Evolutionary conservation across 1,140 invertebrate species (phyloP), one percentile per base, ranked within the genome.

Genomic region (Condylostylus longicornis): DNA sequence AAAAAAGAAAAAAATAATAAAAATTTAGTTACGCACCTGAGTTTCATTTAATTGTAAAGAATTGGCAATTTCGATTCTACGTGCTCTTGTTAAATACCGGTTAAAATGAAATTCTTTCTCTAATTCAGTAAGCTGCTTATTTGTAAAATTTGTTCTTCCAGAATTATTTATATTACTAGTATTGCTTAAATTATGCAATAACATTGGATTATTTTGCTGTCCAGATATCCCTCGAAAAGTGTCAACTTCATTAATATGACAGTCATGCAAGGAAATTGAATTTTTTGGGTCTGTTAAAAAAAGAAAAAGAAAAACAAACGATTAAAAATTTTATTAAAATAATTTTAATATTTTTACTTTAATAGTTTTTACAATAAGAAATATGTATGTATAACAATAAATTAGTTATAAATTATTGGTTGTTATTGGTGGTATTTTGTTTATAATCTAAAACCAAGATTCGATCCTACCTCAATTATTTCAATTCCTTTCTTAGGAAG

Each of bases 41-140:
- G 94, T 97, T 59, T 99, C 95, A 61, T 98, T 98, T 4, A 99
- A 74, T 54, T 93, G 85, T 13, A 99, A 65, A 2, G 88, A 80
- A 1, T 88, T 85, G 0, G 95, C 95, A 45, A 99, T 98, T 65
- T 99, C 95, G 49, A 98, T 96, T 44, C 95, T 71, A 46, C 94
- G 67, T 6, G 90, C 93, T 44, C 95, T 68, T 3, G 93, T 98
- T 49, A 98, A 72, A 69, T 98, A 98, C 66, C 96, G 96, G 67
- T 97, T 97, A 64, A 95, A 98, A 64, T 98, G 93, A 64, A 98
- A 98, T 65, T 99, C 94, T 61, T 98, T 98, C 60, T 98, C 94
- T 44, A 98, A 69, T 65, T 98, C 95, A 1, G 93, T 98, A 33
- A 98, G 72, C 61, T 99, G 95, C 64, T 98, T 97, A 58, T 95